Base-by-base conservation (phyloP, 2,797 vertebrate species). In the Aselliscus stoliczkanus region DNA sequence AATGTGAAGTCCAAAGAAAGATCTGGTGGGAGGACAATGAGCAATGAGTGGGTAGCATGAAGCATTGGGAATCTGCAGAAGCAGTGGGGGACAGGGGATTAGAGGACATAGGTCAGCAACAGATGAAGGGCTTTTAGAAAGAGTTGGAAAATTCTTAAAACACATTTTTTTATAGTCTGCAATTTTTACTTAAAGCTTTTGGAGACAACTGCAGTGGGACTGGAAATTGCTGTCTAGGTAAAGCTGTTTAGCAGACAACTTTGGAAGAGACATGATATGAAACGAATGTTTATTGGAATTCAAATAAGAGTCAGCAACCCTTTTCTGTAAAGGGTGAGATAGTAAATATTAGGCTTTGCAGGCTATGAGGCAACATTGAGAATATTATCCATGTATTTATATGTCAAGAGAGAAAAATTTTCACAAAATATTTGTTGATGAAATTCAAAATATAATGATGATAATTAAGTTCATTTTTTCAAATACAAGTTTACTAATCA, bases 1-100 rank as follows among this genome's bases (percentile, higher is more conserved):
- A 52, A 42, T 21, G 8, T 34, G 52, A 17, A 69, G 64, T 62
- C 60, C 17, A 44, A 10, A 21, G 10, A 80, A 31, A 44, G 37
- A 7, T 56, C 47, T 13, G 21, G n/a, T 15, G 54, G 29, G n/a
- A 34, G 17, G 39, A 52, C 20, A 14, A 14, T 11, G 42, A 42
- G 20, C 25, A 18, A 17, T 20, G 76, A 54, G 31, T 31, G 14
- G 10, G 14, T 5, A 50, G 25, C 47, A 12, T 31, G 73, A 15
- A 44, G 37, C 64, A 4, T 4, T 7, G 20, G 37, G 25, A 11
- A 11, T 58, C 39, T 47, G 8, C 4, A 50, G 56, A 37, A 21
- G 5, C 7, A 2, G 1, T 0, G 2, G 7, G 25, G 34, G 7
- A 8, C 12, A 21, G 27, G 47, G 15, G 18, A 27, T 47, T 3